Base-by-base conservation (phyloP, 2,888 invertebrate species). In the Conchocele bisecta region DNA sequence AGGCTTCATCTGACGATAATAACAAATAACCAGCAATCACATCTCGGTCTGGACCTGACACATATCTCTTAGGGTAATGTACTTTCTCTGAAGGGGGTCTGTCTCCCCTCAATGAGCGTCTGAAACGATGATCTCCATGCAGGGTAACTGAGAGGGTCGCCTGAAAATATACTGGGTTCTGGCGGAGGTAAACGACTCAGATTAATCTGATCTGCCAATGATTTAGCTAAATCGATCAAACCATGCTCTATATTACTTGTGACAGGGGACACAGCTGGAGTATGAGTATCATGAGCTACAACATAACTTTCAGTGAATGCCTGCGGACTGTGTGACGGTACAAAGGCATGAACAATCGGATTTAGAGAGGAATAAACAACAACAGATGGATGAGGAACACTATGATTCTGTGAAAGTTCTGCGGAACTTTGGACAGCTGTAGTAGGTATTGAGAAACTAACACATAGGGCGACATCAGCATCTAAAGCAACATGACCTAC, bases 11-110 rank as follows among this genome's bases (percentile, higher is more conserved):
- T 22, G 75, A 54, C 1, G 63, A 2, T 2, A 80, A 17, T 13
- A 73, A 65, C 26, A 80, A 73, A 57, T 46, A 75, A n/a, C 65
- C 66, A 28, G 70, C 73, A 26, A 73, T 61, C 15, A 67, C 63
- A 33, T 76, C 56, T 29, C 33, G 66, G 11, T 69, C 73, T 31
- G 42, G 22, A 28, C 72, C 71, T n/a, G 57, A 57, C 5, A 75
- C n/a, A 26, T 79, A 79, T 35, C 54, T 64, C 42, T 65, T 59
- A 17, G 72, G 41, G 48, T 75, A 66, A 28, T 75, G 66, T 7
- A 75, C 51, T 39, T 44, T 58, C 37, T 79, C 79, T 13, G 11
- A 15, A n/a, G 48, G n/a, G 1, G 73, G 66, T 11, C 11, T 48
- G 33, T 42, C 37, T 59, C 17, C 35, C 22, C 13, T 65, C 64